These are phyloP conservation scores for Ametastegia equiseti DNA, from an alignment of 2,888 invertebrate species.

Conservation along the genomic window DNA sequence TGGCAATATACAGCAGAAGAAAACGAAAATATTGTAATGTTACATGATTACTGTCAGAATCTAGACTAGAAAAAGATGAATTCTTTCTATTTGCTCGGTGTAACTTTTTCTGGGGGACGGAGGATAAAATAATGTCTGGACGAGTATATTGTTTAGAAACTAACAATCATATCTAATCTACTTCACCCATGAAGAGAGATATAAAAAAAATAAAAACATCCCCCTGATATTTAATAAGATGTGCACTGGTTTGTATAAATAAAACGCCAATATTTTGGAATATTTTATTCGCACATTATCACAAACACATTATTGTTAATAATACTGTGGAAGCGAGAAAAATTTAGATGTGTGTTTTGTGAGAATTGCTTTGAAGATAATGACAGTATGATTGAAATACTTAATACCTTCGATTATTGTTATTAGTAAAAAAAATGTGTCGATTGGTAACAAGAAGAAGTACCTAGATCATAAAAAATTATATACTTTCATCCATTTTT, in stretches of 20 bases:
- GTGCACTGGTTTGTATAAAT: slow-evolving; percentile 28
- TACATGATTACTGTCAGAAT: neutral
- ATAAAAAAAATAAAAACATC: neutral
- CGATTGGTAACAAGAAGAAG: neutral
- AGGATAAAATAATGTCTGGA: neutral
- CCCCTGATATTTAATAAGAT: neutral
- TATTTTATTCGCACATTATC: slow-evolving; percentile 21
- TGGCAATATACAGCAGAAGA: neutral
- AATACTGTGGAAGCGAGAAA: neutral
- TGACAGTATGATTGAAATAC: neutral
- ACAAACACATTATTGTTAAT: slow-evolving; percentile 29
- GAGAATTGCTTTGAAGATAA: neutral
- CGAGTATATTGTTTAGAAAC: neutral
- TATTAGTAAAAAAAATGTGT: neutral
- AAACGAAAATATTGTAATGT: neutral
- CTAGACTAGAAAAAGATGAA: neutral
- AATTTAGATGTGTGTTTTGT: neutral
- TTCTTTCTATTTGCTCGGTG: neutral
- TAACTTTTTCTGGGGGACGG: too few species aligned
- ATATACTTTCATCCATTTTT: slow-evolving; percentile 50
- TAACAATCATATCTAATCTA: neutral
- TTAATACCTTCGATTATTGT: neutral
- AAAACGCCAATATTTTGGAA: slow-evolving; percentile 32
- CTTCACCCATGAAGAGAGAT: neutral
- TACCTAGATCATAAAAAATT: neutral